These are phyloP conservation scores for Charaxes varanes DNA, from an alignment of 1,140 invertebrate genomes.

Conservation along the genomic window DNA sequence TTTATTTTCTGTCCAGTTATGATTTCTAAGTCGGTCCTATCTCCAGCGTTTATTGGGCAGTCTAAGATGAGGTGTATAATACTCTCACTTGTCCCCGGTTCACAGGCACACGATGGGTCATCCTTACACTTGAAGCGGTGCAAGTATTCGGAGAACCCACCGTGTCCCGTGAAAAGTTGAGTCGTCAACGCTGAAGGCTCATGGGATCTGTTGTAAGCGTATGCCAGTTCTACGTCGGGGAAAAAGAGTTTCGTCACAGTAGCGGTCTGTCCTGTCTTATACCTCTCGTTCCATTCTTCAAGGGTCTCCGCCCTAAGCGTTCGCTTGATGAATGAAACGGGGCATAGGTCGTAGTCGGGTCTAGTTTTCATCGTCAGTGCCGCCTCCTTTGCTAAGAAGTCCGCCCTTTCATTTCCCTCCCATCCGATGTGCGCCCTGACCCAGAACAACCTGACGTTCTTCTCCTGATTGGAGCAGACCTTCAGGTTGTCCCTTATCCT, in stretches of 20 bases:
- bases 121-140: conserved; percentile 15
- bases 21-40: not conserved
- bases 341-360: conserved; percentile 14
- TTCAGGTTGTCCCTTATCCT: too few species aligned
- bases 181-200: too few species aligned
- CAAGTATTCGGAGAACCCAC: too few species aligned
- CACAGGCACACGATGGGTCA: conserved; percentile 14
- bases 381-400: conserved; percentile 21
- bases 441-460: too few species aligned
- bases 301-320: conserved; percentile 15
- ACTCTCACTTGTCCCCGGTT: conserved; percentile 1
- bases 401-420: too few species aligned
- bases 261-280: conserved; percentile 8
- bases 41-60: not conserved
- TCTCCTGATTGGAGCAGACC: too few species aligned
- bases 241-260: conserved; percentile 20
- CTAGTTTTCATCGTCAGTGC: conserved; percentile 3
- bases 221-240: conserved; percentile 15
- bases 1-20: conserved; percentile 1
- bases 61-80: conserved; percentile 2
- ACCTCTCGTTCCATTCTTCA: conserved; percentile 17
- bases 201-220: too few species aligned
- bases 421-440: too few species aligned
- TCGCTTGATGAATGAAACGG: conserved; percentile 17
- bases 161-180: conserved; percentile 14